Evolutionary conservation across 2,797 vertebrate genomes (phyloP), one percentile per base, ranked within the genome.

Genomic region (Allobates femoralis): DNA sequence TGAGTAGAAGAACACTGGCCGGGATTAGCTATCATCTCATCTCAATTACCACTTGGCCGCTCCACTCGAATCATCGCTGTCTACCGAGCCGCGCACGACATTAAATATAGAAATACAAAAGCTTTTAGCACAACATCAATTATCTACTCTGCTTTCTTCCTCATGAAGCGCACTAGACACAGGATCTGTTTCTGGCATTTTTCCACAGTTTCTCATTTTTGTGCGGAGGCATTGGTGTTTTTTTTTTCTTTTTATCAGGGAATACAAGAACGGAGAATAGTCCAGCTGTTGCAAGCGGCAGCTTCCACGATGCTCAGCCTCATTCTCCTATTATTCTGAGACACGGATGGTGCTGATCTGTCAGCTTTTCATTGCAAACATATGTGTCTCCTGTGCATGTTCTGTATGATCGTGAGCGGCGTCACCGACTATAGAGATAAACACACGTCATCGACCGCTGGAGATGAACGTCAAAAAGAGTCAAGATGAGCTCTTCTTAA

Each of bases 51-150:
- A n/a, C 46, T 67, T 81, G 60, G 60, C 60, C 34, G 28, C n/a
- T 81, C 28, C 50, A 16, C 3, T 23, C 67, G 32, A 26, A 56
- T 32, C 2, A 56, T 32, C 41, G 30, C 80, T 11, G 30, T 55
- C 32, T 71, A 71, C 51, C 3, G n/a, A 74, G 71, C 71, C 41
- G 19, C 71, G 66, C 46, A 32, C 50, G 21, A 56, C 75, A 77
- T 55, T 81, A 58, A 69, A 53, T 51, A 69, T 81, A 66, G 50
- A 56, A 51, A 82, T 60, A 75, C 81, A 83, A 53, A 23, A 55
- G 51, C 19, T 37, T 28, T 56, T 83, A 30, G 4, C 46, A 67
- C 41, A 7, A 53, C n/a, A 81, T 50, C n/a, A 16, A 64, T 50
- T 78, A 56, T 79, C 32, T 79, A n/a, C 15, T 56, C 30, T 19